Base-by-base conservation (phyloP, 2,113 vertebrate genomes). In the Trematomus loennbergii region DNA sequence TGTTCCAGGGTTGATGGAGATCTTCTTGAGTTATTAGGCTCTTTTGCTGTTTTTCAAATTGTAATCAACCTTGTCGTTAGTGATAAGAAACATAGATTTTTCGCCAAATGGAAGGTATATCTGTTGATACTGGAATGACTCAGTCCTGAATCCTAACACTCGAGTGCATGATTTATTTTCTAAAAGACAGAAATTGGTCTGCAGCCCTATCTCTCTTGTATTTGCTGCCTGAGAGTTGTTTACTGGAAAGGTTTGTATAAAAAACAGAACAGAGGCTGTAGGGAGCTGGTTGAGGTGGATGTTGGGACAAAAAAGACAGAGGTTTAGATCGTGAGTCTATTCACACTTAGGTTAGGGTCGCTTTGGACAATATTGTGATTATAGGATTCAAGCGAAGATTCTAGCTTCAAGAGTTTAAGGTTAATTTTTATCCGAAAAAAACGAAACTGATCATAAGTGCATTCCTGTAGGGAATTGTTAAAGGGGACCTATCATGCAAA, bases 61-160 rank as follows among this genome's bases (percentile, higher is more conserved):
- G 0, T 17, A 70, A 46, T 12, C 43, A 9, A 33, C 8, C 50
- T 13, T 65, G 20, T n/a, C 46, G 9, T 46, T 48, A 20, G 13
- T 7, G 25, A 52, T 20, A n/a, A 52, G 18, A 49, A 59, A 43
- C 25, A 25, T 45, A 3, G 2, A 13, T 65, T 36, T 58, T 40
- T 36, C 36, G 4, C 43, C 45, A 72, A 33, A 50, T 66, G 69
- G 68, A 78, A 63, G 55, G 63, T 59, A 43, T n/a, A 54, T 43
- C 1, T 68, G 18, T 59, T 52, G 60, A 75, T 49, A 54, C 48
- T 22, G 46, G 58, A 52, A 66, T 12, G 22, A 72, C 12, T 72
- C 20, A 71, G 45, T 22, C 3, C 3, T 54, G 57, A 68, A 52
- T 43, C 10, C 8, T 65, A 2, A 10, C 25, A 48, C 46, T 57